Conservation (phyloP, 1,140 invertebrate genomes). For the Cheumatopsyche charites region DNA sequence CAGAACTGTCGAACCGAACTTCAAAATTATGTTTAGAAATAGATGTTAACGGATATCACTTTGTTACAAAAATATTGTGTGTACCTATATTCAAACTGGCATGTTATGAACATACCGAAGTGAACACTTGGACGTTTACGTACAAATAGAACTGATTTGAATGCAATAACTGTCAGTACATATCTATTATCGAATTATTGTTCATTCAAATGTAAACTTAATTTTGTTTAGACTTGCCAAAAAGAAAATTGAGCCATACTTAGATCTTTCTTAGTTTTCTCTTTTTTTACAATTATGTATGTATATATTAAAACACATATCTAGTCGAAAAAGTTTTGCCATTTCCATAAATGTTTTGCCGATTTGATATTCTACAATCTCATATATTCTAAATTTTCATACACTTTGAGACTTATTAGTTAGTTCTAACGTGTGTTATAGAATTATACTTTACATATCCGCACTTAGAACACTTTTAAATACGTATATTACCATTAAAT, state of each 20-base stretch:
- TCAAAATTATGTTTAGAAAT: no score
- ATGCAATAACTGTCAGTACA: no score
- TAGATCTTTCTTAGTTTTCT: not conserved
- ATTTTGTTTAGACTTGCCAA: constrained; percentile 11
- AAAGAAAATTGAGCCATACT: constrained; percentile 12
- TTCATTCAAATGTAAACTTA: not conserved
- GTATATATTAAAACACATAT: constrained; percentile 30
- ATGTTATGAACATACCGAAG: no score
- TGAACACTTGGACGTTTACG: no score
- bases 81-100: no score
- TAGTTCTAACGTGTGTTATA: constrained; percentile 24
- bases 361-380: not conserved
- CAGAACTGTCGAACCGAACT: no score
- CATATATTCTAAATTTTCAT: constrained; percentile 24
- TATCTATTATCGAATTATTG: no score
- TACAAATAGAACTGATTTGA: no score
- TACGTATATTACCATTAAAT: not conserved
- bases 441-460: no score
- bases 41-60: no score
- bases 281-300: constrained; percentile 4
- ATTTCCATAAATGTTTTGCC: constrained; percentile 22
- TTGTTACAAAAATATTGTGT: no score
- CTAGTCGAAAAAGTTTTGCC: constrained; percentile 48
- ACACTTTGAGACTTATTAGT: not conserved
- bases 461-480: no score